Conservation (phyloP, 2,888 invertebrate species). For the Sarcophaga variegata region DNA sequence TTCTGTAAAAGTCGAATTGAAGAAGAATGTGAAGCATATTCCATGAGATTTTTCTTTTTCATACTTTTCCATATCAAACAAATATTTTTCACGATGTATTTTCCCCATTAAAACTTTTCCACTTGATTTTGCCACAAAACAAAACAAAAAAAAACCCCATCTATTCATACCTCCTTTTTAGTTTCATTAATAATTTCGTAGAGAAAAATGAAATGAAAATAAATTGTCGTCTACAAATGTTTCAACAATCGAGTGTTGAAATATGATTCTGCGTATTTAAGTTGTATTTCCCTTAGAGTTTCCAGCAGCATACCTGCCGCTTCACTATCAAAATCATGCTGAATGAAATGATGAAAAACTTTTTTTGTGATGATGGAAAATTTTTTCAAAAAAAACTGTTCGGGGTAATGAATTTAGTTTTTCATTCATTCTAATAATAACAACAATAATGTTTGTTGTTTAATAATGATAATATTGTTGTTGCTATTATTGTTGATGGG, state of each 20-base stretch:
- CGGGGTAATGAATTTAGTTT: background rate
- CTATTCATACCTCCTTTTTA: too few relatives aligned
- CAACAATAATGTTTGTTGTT: slow-evolving; percentile 8
- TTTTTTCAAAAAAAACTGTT: slow-evolving; percentile 39
- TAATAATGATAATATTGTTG: slow-evolving; percentile 53
- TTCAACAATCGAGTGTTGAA: slow-evolving; percentile 21
- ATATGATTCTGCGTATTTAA: background rate
- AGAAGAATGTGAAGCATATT: too few relatives aligned
- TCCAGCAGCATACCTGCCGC: slow-evolving; percentile 40
- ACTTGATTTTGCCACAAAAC: background rate
- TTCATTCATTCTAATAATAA: background rate
- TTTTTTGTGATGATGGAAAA: slow-evolving; percentile 1
- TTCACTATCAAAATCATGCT: background rate
- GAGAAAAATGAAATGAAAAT: too few relatives aligned
- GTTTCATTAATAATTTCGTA: too few relatives aligned
- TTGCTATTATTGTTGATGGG: background rate
- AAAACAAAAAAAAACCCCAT: background rate
- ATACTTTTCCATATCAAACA: too few relatives aligned
- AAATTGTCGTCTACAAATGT: slow-evolving; percentile 56
- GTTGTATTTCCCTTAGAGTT: background rate
- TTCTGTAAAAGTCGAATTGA: too few relatives aligned
- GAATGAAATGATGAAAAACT: slow-evolving; percentile 3
- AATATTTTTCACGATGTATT: background rate
- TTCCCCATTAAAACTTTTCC: slow-evolving; percentile 1
- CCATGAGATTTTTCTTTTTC: too few relatives aligned